Conservation (phyloP, 2,888 invertebrate species). For the Hydropsyche betteni region DNA sequence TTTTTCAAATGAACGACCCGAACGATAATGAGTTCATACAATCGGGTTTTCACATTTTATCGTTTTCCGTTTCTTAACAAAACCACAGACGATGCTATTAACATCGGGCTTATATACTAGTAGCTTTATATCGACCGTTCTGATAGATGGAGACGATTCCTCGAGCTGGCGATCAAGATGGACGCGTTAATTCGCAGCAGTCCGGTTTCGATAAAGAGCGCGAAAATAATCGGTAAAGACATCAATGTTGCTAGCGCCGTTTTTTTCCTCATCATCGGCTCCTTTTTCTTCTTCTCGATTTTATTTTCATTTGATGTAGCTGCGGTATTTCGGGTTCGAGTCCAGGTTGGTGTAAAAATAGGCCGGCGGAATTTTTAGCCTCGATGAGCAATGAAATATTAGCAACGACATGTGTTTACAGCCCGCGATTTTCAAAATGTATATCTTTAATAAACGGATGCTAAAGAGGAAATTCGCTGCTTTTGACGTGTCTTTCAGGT, state of each 20-base stretch:
- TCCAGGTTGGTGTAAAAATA: constrained; percentile 40
- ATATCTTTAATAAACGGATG: constrained; percentile 26
- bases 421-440: constrained; percentile 37
- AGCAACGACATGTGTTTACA: constrained; percentile 42
- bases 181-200: background rate
- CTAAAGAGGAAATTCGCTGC: no score
- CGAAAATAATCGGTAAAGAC: constrained; percentile 36
- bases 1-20: no score
- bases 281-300: background rate
- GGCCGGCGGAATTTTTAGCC: constrained; percentile 36
- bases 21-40: no score
- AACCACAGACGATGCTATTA: no score
- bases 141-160: constrained; percentile 13
- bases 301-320: constrained; percentile 26
- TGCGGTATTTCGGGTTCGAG: constrained; percentile 37
- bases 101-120: no score
- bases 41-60: no score
- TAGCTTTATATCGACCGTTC: background rate
- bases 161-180: background rate
- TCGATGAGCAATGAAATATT: constrained; percentile 41
- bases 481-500: no score
- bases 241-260: constrained; percentile 38
- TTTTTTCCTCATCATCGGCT: constrained; percentile 14
- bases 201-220: constrained; percentile 22
- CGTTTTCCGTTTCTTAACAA: no score